Conservation (phyloP, 2,113 vertebrate genomes). For the Indicator indicator region DNA sequence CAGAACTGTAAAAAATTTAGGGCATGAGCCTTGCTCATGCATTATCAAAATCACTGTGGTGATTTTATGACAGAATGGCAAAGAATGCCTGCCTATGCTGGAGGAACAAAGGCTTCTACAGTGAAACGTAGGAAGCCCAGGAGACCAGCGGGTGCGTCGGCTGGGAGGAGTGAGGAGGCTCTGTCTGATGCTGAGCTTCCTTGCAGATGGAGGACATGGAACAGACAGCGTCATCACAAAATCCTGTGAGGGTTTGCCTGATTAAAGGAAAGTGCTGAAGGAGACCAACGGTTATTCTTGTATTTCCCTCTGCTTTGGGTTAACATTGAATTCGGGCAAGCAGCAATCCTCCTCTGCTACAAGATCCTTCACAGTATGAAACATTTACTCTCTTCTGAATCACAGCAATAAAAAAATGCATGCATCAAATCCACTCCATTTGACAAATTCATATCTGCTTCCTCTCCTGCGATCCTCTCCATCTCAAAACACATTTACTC, state of each 20-base stretch:
- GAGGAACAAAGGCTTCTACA: background rate
- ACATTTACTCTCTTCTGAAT: background rate
- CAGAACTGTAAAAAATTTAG: background rate
- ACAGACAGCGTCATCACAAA: background rate
- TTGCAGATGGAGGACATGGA: background rate
- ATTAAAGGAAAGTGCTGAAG: background rate
- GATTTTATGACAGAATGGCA: background rate
- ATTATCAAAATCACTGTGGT: background rate
- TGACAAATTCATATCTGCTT: background rate
- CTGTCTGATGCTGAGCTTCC: background rate
- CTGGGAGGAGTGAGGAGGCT: background rate
- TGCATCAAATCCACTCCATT: background rate
- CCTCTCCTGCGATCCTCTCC: background rate
- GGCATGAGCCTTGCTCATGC: background rate
- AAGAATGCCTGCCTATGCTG: rapidly evolving
- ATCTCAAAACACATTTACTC: background rate
- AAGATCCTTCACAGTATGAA: background rate
- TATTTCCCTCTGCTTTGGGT: background rate
- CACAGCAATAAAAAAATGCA: background rate
- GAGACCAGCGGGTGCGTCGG: rapidly evolving
- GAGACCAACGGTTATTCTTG: background rate
- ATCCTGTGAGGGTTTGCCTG: rapidly evolving
- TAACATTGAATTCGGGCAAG: background rate
- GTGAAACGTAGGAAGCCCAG: rapidly evolving
- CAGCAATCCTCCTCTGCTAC: background rate